phyloP scores from a whole-genome alignment of 2,797 vertebrate genomes.

The Pangasius mekongensis region DNA sequence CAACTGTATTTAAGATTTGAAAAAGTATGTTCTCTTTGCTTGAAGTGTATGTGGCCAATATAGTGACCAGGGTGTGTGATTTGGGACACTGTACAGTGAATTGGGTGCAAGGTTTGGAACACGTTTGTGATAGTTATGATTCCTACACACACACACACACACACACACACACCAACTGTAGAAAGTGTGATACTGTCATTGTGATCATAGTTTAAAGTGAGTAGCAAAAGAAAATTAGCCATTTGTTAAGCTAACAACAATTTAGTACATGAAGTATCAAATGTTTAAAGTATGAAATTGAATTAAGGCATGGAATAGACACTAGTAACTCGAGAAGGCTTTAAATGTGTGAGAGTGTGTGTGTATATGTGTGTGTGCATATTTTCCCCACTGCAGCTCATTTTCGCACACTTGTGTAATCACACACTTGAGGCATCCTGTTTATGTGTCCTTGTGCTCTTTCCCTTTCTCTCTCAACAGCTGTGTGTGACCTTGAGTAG shows the following conservation, averaged over 20 bases:
- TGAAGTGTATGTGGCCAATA: not conserved
- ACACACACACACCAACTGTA: not conserved
- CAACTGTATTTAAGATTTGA: not conserved
- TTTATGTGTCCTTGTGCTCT: conserved; percentile 74
- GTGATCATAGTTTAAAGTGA: not conserved
- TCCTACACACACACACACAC: not conserved
- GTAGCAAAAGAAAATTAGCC: conserved; percentile 13
- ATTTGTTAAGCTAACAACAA: conserved; percentile 34
- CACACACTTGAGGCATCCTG: conserved; percentile 82
- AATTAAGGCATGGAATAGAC: conserved; percentile 11
- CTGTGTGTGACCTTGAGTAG: conserved; percentile 50
- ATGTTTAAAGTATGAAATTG: conserved; percentile 24
- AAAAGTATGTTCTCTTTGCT: not conserved
- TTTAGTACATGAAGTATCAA: conserved; percentile 16
- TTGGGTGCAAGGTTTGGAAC: not conserved
- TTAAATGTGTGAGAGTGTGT: conserved; percentile 18
- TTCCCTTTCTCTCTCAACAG: conserved; percentile 44
- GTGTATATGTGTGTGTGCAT: conserved; percentile 7
- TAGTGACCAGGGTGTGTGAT: not conserved
- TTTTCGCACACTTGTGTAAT: conserved; percentile 77
- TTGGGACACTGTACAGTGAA: not conserved
- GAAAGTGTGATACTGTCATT: not conserved
- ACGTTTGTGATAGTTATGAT: not conserved
- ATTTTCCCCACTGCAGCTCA: conserved; percentile 64
- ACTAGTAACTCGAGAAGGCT: conserved; percentile 11